Percentiles rank a stretch among this genome's conserved stretches.
phyloP scores from a whole-genome alignment of 92 coral and sea anemone species.

The Diadumene lineata region DNA sequence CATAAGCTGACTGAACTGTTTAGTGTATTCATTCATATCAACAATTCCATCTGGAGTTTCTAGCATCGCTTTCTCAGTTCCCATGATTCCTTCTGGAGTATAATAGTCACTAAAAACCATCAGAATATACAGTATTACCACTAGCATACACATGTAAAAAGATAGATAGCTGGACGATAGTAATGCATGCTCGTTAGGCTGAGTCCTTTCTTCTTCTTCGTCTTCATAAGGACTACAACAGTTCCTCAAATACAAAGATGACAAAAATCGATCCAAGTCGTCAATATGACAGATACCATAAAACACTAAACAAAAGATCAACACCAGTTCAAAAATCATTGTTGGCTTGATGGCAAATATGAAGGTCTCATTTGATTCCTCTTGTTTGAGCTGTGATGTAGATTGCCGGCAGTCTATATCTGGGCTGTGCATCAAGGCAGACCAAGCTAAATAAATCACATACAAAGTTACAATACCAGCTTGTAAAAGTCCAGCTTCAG shows the following conservation, averaged over 20 bases:
- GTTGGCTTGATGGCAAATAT: constrained; percentile 54
- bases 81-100: constrained; percentile 84
- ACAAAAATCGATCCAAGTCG: constrained; percentile 46
- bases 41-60: constrained; percentile 63
- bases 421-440: constrained; percentile 70
- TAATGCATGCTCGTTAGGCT: constrained; percentile 38
- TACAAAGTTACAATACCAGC: constrained; percentile 68
- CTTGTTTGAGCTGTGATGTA: background rate
- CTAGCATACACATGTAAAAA: constrained; percentile 61
- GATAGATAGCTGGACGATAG: constrained; percentile 57
- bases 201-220: constrained; percentile 16
- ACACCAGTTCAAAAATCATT: constrained; percentile 61
- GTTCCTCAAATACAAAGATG: constrained; percentile 37
- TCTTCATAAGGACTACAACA: constrained; percentile 45
- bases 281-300: constrained; percentile 54
- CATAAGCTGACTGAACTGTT: constrained; percentile 72
- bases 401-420: constrained; percentile 57
- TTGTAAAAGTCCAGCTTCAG: constrained; percentile 76
- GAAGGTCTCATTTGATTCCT: constrained; percentile 32
- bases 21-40: constrained; percentile 72
- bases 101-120: constrained; percentile 69
- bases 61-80: constrained; percentile 64
- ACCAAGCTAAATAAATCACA: constrained; percentile 65
- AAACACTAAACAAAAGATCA: constrained; percentile 48
- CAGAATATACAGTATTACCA: constrained; percentile 60